phyloP scores from a whole-genome alignment of 2,797 vertebrate species.

The Babyrousa celebensis region DNA sequence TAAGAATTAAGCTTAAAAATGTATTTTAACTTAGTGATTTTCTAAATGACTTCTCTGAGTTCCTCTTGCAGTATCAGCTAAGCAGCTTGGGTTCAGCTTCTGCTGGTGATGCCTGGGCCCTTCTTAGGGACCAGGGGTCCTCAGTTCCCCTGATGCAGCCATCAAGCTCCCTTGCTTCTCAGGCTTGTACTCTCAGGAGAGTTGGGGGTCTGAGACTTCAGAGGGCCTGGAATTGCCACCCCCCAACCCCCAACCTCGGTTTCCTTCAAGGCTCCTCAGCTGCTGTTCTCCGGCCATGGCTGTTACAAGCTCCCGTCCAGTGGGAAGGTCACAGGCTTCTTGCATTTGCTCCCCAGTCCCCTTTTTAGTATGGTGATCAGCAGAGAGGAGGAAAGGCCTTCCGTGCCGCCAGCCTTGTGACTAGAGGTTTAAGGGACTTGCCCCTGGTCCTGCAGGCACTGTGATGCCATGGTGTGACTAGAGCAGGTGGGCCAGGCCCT shows the following conservation, averaged over 20 bases:
- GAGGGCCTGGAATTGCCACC: not conserved
- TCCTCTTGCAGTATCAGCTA: not conserved
- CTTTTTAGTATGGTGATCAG: not conserved
- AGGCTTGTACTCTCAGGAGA: not conserved
- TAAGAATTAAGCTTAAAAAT: conserved; percentile 55
- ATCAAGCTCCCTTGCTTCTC: not conserved
- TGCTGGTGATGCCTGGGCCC: not conserved
- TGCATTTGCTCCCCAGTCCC: not conserved
- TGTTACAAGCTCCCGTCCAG: not conserved
- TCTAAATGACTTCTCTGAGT: not conserved
- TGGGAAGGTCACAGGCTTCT: not conserved
- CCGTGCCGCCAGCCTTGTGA: not conserved
- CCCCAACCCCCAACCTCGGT: fast-evolving
- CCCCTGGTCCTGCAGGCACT: not conserved
- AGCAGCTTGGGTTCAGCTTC: not conserved
- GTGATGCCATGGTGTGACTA: not conserved
- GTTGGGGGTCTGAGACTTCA: not conserved
- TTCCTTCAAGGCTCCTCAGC: not conserved
- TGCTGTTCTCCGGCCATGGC: not conserved
- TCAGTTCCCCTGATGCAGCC: not conserved
- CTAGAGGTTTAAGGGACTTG: not conserved
- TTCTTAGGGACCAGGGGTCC: not conserved
- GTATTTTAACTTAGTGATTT: conserved; percentile 38
- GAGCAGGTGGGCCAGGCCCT: not conserved
- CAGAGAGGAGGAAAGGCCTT: not conserved